phyloP scores from a whole-genome alignment of 2,888 invertebrate genomes.

The Anagyrus pseudococci region DNA sequence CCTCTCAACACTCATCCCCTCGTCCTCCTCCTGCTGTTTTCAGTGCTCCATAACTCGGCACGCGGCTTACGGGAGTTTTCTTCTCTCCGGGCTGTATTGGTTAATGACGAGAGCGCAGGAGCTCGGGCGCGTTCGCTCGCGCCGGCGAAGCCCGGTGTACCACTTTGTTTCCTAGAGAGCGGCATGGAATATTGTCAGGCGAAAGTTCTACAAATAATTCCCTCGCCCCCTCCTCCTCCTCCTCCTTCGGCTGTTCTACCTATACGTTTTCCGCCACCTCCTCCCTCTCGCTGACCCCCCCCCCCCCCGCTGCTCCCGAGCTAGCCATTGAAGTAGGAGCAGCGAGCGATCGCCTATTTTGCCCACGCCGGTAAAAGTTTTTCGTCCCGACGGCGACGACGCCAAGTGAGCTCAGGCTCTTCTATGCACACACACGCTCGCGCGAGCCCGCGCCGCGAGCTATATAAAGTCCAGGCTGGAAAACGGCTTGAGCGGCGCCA shows the following conservation, averaged over 20 bases:
- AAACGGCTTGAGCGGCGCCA: neutral
- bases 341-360: slow-evolving; percentile 13
- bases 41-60: no score
- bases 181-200: slow-evolving; percentile 36
- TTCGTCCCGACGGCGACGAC: no score
- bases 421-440: no score
- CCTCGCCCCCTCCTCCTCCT: slow-evolving; percentile 29
- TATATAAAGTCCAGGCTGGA: no score
- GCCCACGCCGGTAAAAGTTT: slow-evolving; percentile 16
- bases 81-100: slow-evolving; percentile 26
- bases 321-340: neutral
- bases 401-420: no score
- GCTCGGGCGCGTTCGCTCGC: neutral
- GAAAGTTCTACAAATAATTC: slow-evolving; percentile 39
- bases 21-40: neutral
- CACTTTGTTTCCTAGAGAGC: slow-evolving; percentile 38
- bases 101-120: slow-evolving; percentile 24
- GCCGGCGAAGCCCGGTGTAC: slow-evolving; percentile 21
- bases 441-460: no score
- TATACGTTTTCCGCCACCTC: neutral
- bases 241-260: neutral
- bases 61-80: slow-evolving; percentile 36
- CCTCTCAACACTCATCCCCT: neutral
- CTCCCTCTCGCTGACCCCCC: neutral
- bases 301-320: no score